These are phyloP conservation scores for Clarias macrocephalus DNA, from an alignment of 2,113 vertebrate genomes.

Conservation along the genomic window DNA sequence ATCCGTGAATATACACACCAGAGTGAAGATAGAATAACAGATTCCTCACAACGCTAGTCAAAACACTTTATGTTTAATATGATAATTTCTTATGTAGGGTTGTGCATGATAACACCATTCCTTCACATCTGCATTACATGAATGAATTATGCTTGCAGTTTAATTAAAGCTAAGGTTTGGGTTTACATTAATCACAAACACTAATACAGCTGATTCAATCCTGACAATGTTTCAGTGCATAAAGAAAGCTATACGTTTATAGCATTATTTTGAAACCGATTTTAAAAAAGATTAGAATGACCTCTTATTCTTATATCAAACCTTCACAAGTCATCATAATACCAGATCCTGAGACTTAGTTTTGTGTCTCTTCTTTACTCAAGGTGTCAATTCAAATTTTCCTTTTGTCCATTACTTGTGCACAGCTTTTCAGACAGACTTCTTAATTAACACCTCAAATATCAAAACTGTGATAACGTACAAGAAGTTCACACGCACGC, in stretches of 20 bases:
- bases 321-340: neutral
- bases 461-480: slow-evolving; percentile 44
- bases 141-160: neutral
- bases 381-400: neutral
- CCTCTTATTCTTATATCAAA: neutral
- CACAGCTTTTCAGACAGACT: slow-evolving; percentile 41
- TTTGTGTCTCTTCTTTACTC: neutral
- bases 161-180: neutral
- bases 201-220: neutral
- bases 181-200: neutral
- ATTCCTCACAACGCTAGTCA: slow-evolving; percentile 13
- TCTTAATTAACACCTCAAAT: slow-evolving; percentile 54
- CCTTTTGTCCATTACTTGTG: neutral
- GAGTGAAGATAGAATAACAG: slow-evolving; percentile 17
- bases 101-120: neutral
- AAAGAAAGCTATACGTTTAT: neutral
- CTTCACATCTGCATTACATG: neutral
- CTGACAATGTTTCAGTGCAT: neutral
- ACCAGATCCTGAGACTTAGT: neutral
- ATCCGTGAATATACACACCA: neutral
- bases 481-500: slow-evolving; percentile 26
- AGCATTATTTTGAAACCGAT: neutral
- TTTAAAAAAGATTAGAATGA: neutral
- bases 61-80: neutral
- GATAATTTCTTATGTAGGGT: neutral